Conservation (phyloP, 2,888 invertebrate species). For the Urechis unicinctus region DNA sequence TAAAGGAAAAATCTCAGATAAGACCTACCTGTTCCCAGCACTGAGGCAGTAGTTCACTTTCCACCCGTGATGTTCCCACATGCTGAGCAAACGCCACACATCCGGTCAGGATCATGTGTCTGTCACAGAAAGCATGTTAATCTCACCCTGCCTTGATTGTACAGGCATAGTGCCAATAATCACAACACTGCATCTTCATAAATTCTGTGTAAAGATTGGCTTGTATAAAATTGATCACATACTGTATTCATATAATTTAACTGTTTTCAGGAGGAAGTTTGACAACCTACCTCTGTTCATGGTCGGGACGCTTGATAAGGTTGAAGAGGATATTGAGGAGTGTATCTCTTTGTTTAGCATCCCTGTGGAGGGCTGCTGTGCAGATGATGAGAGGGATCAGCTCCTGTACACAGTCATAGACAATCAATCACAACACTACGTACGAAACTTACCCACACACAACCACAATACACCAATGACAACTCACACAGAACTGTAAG, state of each 20-base stretch:
- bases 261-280: too few species aligned
- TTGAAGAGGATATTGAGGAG: conserved; percentile 65
- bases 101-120: conserved; percentile 51
- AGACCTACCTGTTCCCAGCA: conserved; percentile 62
- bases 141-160: too few species aligned
- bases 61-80: conserved; percentile 55
- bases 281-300: conserved; percentile 57
- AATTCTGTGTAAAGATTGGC: too few species aligned
- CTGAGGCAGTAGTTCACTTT: conserved; percentile 64
- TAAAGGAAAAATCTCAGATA: not conserved
- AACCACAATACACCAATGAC: too few species aligned
- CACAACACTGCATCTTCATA: too few species aligned
- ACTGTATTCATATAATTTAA: too few species aligned
- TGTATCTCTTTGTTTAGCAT: conserved; percentile 59
- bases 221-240: too few species aligned
- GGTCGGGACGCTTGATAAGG: conserved; percentile 65
- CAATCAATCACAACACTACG: too few species aligned
- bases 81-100: conserved; percentile 53
- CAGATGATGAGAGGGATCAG: conserved; percentile 62
- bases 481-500: too few species aligned
- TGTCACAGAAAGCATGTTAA: conserved; percentile 22
- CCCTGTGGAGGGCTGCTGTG: conserved; percentile 59
- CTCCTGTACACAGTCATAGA: conserved; percentile 54
- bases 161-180: too few species aligned
- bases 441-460: too few species aligned